A percentile compares a stretch with the other conserved stretches of the same genome.
These are phyloP conservation scores for Polydrusus cervinus DNA, from an alignment of 2,888 invertebrate species.

Conservation along the genomic window DNA sequence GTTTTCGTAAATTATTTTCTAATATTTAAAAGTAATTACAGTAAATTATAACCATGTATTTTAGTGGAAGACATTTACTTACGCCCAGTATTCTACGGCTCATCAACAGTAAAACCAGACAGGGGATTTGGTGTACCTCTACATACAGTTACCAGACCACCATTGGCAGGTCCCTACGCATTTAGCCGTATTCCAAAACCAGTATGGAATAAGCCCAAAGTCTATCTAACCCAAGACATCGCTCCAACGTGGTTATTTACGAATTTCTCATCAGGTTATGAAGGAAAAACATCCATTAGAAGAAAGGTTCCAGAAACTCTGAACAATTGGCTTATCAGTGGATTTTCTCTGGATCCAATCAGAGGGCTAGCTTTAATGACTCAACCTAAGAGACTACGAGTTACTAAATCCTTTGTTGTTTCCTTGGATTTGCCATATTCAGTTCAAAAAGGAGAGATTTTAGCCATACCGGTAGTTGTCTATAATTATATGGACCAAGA, in stretches of 20 bases:
- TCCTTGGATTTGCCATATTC: slow-evolving; percentile 91
- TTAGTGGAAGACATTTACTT: slow-evolving; percentile 70
- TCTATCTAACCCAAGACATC: slow-evolving; percentile 83
- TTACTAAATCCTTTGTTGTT: slow-evolving; percentile 89
- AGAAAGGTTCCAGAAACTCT: slow-evolving; percentile 86
- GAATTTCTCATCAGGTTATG: slow-evolving; percentile 85
- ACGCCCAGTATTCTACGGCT: slow-evolving; percentile 69
- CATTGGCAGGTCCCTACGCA: slow-evolving; percentile 91
- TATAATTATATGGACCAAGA: slow-evolving; percentile 91
- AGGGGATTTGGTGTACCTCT: slow-evolving; percentile 69
- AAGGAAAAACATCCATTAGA: slow-evolving; percentile 76
- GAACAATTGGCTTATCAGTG: slow-evolving; percentile 89
- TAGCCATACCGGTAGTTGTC: slow-evolving; percentile 90
- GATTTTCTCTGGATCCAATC: slow-evolving; percentile 85
- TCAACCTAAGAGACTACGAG: slow-evolving; percentile 78
- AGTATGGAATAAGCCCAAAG: slow-evolving; percentile 84
- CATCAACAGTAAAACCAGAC: slow-evolving; percentile 70
- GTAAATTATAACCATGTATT: slow-evolving; percentile 32
- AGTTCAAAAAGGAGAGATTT: slow-evolving; percentile 91
- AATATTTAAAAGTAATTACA: neutral
- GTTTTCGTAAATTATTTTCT: slow-evolving; percentile 62
- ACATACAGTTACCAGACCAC: slow-evolving; percentile 82
- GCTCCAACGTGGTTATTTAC: slow-evolving; percentile 88
- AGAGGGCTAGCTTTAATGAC: slow-evolving; percentile 86
- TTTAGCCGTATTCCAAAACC: slow-evolving; percentile 91